Percentiles rank a stretch among this genome's conserved stretches.
phyloP scores from a whole-genome alignment of 2,888 invertebrate species.

The Halictus ligatus region DNA sequence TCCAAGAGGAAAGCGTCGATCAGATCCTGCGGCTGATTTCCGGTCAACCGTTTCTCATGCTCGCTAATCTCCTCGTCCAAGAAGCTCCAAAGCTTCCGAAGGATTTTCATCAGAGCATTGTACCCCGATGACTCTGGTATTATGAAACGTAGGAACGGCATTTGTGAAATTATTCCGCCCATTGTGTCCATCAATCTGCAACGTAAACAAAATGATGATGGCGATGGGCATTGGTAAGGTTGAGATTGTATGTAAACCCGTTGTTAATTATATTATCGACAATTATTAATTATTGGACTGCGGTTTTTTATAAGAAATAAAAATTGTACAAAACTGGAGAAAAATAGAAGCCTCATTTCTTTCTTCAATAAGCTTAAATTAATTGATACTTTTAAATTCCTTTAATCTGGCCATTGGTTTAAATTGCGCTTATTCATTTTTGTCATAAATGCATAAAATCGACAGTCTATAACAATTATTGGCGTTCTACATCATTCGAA shows the following conservation, averaged over 20 bases:
- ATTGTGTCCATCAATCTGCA: slow-evolving; percentile 87
- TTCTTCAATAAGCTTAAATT: background rate
- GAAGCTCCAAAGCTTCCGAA: slow-evolving; percentile 86
- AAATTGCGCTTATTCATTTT: background rate
- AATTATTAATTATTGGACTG: too few species aligned
- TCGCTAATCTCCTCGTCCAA: slow-evolving; percentile 84
- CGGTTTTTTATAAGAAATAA: too few species aligned
- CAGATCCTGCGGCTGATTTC: slow-evolving; percentile 85
- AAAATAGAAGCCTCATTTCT: too few species aligned
- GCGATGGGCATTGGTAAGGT: too few species aligned
- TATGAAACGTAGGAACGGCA: slow-evolving; percentile 89
- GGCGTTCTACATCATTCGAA: too few species aligned
- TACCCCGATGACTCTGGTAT: slow-evolving; percentile 88
- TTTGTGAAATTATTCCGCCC: slow-evolving; percentile 89
- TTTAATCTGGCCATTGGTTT: background rate
- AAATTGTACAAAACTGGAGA: too few species aligned
- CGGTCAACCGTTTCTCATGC: slow-evolving; percentile 72
- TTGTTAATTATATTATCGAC: too few species aligned
- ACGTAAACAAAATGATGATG: background rate
- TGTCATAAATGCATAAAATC: background rate
- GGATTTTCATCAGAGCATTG: slow-evolving; percentile 85
- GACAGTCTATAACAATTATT: background rate
- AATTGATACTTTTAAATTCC: background rate
- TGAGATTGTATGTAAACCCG: too few species aligned
- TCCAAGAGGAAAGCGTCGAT: slow-evolving; percentile 89